A percentile compares a stretch with the other conserved stretches of the same genome.
phyloP scores from a whole-genome alignment of 2,797 vertebrate species.

The Danio kyathit region DNA sequence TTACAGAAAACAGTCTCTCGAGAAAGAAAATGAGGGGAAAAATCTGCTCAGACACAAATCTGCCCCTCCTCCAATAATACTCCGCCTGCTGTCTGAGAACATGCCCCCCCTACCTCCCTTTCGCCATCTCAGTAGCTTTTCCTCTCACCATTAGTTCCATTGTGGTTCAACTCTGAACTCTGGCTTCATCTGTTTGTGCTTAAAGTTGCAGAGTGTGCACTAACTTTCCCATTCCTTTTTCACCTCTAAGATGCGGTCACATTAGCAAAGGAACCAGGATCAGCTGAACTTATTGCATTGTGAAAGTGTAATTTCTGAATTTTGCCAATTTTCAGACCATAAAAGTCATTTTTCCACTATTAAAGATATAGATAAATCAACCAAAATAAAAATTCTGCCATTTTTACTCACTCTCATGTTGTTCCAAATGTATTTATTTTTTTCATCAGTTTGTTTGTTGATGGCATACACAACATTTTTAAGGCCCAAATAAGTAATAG shows the following conservation, averaged over 20 bases:
- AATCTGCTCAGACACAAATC: constrained; percentile 22
- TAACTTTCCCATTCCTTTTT: constrained; percentile 31
- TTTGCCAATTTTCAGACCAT: no score
- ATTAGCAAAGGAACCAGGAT: no score
- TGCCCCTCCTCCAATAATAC: constrained; percentile 17
- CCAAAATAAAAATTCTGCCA: no score
- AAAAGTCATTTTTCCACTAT: no score
- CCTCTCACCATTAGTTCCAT: constrained; percentile 65
- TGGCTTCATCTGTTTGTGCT: constrained; percentile 78
- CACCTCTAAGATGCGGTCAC: neutral
- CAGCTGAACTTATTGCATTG: no score
- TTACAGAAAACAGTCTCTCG: constrained; percentile 19
- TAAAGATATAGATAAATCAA: no score
- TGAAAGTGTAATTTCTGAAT: no score
- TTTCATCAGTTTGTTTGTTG: no score
- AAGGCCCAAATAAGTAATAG: no score
- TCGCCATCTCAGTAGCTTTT: constrained; percentile 18
- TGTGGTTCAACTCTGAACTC: constrained; percentile 57
- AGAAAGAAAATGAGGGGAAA: constrained; percentile 43
- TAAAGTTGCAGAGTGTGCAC: constrained; percentile 62
- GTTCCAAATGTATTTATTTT: no score
- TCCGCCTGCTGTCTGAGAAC: constrained; percentile 25
- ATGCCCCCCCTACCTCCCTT: neutral
- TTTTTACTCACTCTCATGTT: no score
- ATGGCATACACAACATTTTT: no score